Percentiles rank a stretch among this genome's conserved stretches.
These are phyloP conservation scores for Empis livida DNA, from an alignment of 2,888 invertebrate species.

Conservation along the genomic window DNA sequence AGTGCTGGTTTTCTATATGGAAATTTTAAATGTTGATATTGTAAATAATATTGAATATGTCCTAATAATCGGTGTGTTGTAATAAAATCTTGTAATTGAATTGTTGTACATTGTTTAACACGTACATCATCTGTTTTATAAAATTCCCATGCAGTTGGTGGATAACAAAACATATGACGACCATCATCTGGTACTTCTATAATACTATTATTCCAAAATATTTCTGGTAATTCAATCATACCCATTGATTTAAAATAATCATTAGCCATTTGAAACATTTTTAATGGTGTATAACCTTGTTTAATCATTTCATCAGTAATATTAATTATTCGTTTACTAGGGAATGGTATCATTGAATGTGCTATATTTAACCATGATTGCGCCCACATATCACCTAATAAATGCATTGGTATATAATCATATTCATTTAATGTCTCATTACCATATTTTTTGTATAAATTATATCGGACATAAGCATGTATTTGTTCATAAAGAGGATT, in stretches of 20 bases:
- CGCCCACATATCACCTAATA: too few relatives aligned
- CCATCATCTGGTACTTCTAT: conserved; percentile 63
- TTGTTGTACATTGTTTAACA: conserved; percentile 51
- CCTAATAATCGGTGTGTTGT: conserved; percentile 57
- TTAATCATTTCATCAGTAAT: neutral
- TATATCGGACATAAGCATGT: too few relatives aligned
- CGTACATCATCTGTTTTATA: conserved; percentile 66
- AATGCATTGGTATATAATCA: too few relatives aligned
- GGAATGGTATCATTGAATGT: neutral
- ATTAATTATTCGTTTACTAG: neutral
- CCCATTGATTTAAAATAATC: conserved; percentile 5
- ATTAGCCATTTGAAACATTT: conserved; percentile 3
- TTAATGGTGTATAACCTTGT: conserved; percentile 3
- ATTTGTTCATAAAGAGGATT: too few relatives aligned
- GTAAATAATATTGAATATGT: conserved; percentile 55
- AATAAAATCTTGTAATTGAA: conserved; percentile 43
- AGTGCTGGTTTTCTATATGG: conserved; percentile 46
- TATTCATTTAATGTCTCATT: too few relatives aligned
- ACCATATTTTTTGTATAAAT: too few relatives aligned
- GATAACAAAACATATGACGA: conserved; percentile 18
- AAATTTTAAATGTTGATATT: conserved; percentile 45
- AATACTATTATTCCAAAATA: conserved; percentile 76
- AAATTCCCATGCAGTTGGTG: conserved; percentile 54
- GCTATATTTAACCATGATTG: neutral
- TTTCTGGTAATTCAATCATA: conserved; percentile 2